These are phyloP conservation scores for Hormiphora californensis DNA, from an alignment of 37 sponge, comb jelly and placozoan species.

Conservation along the genomic window DNA sequence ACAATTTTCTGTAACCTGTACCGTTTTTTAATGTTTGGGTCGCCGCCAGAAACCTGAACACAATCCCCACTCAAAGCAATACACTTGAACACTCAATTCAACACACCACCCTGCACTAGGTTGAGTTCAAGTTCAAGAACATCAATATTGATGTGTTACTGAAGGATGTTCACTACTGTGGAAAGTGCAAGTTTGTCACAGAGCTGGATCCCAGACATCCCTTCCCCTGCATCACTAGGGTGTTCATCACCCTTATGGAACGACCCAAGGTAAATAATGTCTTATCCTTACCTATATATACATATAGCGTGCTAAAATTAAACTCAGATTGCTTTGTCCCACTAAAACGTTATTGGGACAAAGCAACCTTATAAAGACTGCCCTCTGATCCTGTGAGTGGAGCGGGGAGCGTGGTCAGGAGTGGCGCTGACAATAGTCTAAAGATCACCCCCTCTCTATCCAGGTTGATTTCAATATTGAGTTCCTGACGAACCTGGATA, in stretches of 20 bases:
- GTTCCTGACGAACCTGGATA: conserved; percentile 51
- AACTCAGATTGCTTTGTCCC: no score
- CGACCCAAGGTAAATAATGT: conserved; percentile 26
- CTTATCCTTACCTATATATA: neutral
- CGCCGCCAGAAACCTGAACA: no score
- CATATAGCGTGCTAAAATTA: no score
- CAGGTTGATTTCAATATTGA: conserved; percentile 51
- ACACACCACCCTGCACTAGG: neutral
- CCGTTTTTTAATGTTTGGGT: no score
- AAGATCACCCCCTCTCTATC: neutral
- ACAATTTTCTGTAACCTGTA: no score
- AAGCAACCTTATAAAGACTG: no score
- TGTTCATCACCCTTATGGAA: conserved; percentile 52
- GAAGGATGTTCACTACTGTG: conserved; percentile 44
- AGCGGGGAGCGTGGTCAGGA: no score
- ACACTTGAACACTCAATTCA: no score
- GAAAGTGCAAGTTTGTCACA: conserved; percentile 40
- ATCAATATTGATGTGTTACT: conserved; percentile 23
- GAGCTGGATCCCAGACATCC: neutral
- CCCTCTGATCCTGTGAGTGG: no score
- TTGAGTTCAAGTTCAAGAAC: conserved; percentile 39
- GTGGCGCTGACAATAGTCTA: no score
- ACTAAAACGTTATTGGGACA: no score
- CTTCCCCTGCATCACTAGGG: conserved; percentile 37
- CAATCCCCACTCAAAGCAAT: no score